Percentiles rank a stretch among this genome's conserved stretches.
These are phyloP conservation scores for Epizoanthus rinbou DNA, from an alignment of 92 coral and sea anemone species.

Conservation along the genomic window DNA sequence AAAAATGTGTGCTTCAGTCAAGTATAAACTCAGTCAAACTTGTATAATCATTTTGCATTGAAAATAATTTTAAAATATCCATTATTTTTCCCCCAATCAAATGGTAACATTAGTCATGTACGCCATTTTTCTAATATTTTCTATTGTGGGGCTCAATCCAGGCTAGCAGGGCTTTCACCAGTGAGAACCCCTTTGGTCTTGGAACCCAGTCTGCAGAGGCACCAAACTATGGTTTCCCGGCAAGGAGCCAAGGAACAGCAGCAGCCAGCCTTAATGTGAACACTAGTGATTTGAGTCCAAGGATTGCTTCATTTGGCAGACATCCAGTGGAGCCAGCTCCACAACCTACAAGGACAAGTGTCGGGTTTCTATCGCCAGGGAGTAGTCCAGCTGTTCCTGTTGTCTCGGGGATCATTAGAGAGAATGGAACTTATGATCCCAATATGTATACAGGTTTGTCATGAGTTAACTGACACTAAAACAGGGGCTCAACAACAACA, in stretches of 20 bases:
- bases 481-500: not conserved
- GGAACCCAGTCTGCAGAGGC: constrained; percentile 6
- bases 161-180: not conserved
- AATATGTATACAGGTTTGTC: constrained; percentile 37
- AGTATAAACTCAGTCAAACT: too few species aligned
- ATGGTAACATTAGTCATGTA: too few species aligned
- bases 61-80: too few species aligned
- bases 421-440: constrained; percentile 35
- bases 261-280: constrained; percentile 67
- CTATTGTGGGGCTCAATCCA: not conserved
- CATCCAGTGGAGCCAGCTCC: constrained; percentile 72
- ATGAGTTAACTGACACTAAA: not conserved
- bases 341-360: constrained; percentile 46
- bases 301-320: constrained; percentile 52
- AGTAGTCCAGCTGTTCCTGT: constrained; percentile 52
- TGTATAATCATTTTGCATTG: too few species aligned
- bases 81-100: too few species aligned
- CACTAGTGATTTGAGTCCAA: constrained; percentile 83
- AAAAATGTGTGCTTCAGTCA: too few species aligned
- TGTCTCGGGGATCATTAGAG: constrained; percentile 45
- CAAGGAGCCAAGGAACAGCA: constrained; percentile 32
- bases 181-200: constrained; percentile 11
- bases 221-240: constrained; percentile 18
- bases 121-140: not conserved
- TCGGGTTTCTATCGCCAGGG: constrained; percentile 30